These are phyloP conservation scores for Didymodactylos carnosus DNA, from an alignment of 2,888 invertebrate genomes.

Conservation along the genomic window DNA sequence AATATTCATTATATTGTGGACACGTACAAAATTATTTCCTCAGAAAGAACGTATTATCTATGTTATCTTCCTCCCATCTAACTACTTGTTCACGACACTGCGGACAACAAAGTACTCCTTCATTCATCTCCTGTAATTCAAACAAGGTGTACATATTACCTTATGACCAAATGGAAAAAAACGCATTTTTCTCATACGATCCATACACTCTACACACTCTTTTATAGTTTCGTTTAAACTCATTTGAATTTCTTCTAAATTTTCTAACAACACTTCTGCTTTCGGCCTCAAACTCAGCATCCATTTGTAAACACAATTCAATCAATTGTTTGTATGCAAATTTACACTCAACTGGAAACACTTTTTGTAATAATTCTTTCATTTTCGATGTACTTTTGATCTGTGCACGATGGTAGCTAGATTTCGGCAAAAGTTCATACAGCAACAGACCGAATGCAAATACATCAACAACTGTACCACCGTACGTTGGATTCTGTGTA, in stretches of 20 bases:
- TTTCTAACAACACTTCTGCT: background rate
- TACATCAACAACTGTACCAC: background rate
- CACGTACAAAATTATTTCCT: no score
- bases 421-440: background rate
- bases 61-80: background rate
- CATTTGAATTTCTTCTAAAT: background rate
- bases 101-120: background rate
- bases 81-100: background rate
- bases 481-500: no score
- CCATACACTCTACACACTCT: background rate
- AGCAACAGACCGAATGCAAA: background rate
- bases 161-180: background rate
- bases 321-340: no score
- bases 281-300: no score
- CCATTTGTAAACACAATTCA: no score
- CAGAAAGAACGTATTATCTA: background rate
- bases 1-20: no score
- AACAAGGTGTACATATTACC: background rate
- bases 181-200: background rate
- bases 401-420: background rate
- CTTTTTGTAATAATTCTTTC: background rate
- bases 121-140: background rate
- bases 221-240: background rate
- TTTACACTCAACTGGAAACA: background rate
- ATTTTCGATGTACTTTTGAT: background rate